phyloP scores from a whole-genome alignment of 2,797 vertebrate genomes.

The Propithecus perrieri region DNA sequence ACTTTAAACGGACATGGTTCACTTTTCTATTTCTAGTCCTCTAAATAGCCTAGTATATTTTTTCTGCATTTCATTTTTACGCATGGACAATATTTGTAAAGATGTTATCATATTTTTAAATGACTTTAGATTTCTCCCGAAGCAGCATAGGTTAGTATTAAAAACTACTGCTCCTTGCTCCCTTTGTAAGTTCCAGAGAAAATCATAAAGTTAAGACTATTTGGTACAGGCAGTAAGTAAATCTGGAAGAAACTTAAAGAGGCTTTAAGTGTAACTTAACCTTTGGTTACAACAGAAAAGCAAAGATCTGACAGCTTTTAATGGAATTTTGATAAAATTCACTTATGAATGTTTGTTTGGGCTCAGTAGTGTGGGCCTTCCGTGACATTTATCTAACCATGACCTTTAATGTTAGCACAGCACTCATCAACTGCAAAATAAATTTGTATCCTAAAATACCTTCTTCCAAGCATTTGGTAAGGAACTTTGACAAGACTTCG shows the following conservation, averaged over 20 bases:
- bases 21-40: not conserved
- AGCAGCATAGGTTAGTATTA: not conserved
- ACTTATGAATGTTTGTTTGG: slow-evolving; percentile 50
- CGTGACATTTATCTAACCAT: slow-evolving; percentile 43
- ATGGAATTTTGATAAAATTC: slow-evolving; percentile 43
- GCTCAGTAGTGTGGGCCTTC: not conserved
- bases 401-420: slow-evolving; percentile 40
- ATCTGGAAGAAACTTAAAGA: slow-evolving; percentile 11
- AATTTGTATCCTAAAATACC: slow-evolving; percentile 4
- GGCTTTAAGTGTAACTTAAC: not conserved
- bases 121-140: not conserved
- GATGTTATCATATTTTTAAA: not conserved
- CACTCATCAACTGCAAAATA: slow-evolving; percentile 27
- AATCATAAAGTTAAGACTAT: not conserved
- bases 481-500: not conserved
- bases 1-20: not conserved
- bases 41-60: not conserved
- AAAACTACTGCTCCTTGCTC: not conserved
- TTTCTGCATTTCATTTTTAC: slow-evolving; percentile 7
- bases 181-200: not conserved
- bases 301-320: slow-evolving; percentile 1
- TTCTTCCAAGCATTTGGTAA: not conserved
- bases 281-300: slow-evolving; percentile 38
- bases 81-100: not conserved
- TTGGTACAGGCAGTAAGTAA: not conserved